Conservation (phyloP, 2,113 vertebrate genomes). For the Tenrec ecaudatus region DNA sequence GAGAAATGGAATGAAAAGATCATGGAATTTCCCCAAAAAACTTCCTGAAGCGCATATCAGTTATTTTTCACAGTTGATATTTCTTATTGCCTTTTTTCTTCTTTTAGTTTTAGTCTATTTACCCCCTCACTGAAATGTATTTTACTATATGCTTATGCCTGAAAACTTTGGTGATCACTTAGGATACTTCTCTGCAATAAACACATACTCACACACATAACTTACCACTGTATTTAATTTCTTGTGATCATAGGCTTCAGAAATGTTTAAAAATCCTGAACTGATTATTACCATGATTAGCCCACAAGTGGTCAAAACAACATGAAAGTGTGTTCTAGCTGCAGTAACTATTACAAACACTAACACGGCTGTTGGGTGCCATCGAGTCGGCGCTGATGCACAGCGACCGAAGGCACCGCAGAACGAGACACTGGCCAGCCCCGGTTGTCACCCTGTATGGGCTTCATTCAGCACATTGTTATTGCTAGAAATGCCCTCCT, state of each 20-base stretch:
- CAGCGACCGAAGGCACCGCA: too few relatives aligned
- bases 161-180: conserved; percentile 10
- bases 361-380: too few relatives aligned
- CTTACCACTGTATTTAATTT: conserved; percentile 13
- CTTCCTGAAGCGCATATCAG: too few relatives aligned
- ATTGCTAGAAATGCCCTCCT: too few relatives aligned
- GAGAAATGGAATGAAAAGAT: too few relatives aligned
- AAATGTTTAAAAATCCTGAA: conserved; percentile 33
- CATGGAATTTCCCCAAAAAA: too few relatives aligned
- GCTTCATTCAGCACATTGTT: too few relatives aligned
- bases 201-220: background rate
- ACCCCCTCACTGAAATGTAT: background rate
- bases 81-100: background rate
- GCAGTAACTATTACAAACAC: too few relatives aligned
- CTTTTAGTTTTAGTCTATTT: background rate
- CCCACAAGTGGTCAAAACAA: background rate
- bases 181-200: background rate
- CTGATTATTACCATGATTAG: background rate
- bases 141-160: background rate
- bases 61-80: background rate
- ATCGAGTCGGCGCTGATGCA: too few relatives aligned
- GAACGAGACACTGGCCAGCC: too few relatives aligned
- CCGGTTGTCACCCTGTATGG: too few relatives aligned
- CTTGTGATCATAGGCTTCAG: background rate
- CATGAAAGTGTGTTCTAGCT: too few relatives aligned